Evolutionary conservation across 2,113 vertebrate species (phyloP).

Genomic region (Colistium nudipinnis): DNA sequence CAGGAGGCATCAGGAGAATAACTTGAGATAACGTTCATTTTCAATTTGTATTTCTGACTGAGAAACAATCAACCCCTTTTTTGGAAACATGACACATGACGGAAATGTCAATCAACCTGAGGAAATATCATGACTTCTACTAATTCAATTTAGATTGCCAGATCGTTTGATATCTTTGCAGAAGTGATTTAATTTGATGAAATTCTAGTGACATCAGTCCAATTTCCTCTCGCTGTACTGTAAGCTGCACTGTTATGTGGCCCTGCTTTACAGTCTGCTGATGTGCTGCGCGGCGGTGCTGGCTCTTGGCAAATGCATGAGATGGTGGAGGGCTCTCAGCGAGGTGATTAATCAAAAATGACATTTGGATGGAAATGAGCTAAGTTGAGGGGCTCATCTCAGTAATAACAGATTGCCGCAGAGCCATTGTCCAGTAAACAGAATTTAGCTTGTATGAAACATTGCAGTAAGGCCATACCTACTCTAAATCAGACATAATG

Average conservation of each 20-base stretch:
- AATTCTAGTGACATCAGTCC: constrained; percentile 52
- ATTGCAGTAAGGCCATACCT: constrained; percentile 22
- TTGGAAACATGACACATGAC: constrained; percentile 61
- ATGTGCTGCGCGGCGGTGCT: constrained; percentile 34
- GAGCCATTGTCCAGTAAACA: constrained; percentile 53
- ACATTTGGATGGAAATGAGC: constrained; percentile 75
- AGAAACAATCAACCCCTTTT: constrained; percentile 74
- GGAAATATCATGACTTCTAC: constrained; percentile 51
- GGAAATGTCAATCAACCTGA: constrained; percentile 72
- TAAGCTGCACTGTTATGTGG: constrained; percentile 24
- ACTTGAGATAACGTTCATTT: constrained; percentile 56
- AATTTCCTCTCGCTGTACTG: constrained; percentile 51
- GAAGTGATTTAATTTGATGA: constrained; percentile 59
- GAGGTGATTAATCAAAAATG: constrained; percentile 79
- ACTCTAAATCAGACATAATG: constrained; percentile 26
- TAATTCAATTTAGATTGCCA: constrained; percentile 44
- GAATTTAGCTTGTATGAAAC: constrained; percentile 40
- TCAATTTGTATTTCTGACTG: constrained; percentile 79
- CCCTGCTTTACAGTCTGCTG: constrained; percentile 54
- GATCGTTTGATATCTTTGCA: constrained; percentile 35
- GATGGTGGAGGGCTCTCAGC: constrained; percentile 63
- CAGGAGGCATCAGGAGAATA: constrained; percentile 26
- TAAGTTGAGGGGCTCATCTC: constrained; percentile 63
- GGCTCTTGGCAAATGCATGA: constrained; percentile 61
- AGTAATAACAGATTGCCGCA: constrained; percentile 55